Evolutionary conservation across 2,797 vertebrate species (phyloP).

Genomic region (Pipistrellus pipistrellus): DNA sequence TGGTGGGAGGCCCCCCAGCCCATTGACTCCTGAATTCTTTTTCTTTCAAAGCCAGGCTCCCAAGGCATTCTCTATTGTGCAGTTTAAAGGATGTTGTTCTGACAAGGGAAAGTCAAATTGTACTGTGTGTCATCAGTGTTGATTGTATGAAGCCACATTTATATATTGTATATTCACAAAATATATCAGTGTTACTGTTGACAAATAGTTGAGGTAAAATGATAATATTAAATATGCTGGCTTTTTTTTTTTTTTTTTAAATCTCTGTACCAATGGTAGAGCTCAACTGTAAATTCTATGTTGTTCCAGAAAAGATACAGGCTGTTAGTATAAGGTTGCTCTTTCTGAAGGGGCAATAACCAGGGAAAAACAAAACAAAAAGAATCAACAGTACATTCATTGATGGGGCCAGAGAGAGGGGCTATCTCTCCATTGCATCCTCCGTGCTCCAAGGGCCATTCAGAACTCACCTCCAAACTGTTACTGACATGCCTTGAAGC

Average conservation of each 20-base stretch:
- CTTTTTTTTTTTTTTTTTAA: conserved; percentile 90
- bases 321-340: conserved; percentile 74
- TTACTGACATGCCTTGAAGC: not conserved
- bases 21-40: conserved; percentile 76
- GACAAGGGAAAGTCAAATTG: conserved; percentile 87
- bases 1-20: not conserved
- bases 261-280: conserved; percentile 91
- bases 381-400: not conserved
- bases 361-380: not conserved
- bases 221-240: conserved; percentile 92
- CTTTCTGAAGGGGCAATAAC: conserved; percentile 78
- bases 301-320: conserved; percentile 94
- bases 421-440: not conserved
- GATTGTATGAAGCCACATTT: conserved; percentile 91
- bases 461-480: not conserved
- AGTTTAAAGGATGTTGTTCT: conserved; percentile 88
- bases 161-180: conserved; percentile 93
- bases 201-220: conserved; percentile 94
- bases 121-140: conserved; percentile 93
- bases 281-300: conserved; percentile 90
- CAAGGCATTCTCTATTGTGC: conserved; percentile 87
- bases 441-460: rapidly evolving
- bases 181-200: conserved; percentile 94
- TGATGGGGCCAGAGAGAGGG: not conserved
- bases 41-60: conserved; percentile 85